Conservation (phyloP, 2,113 vertebrate genomes). For the Embiotoca jacksoni region DNA sequence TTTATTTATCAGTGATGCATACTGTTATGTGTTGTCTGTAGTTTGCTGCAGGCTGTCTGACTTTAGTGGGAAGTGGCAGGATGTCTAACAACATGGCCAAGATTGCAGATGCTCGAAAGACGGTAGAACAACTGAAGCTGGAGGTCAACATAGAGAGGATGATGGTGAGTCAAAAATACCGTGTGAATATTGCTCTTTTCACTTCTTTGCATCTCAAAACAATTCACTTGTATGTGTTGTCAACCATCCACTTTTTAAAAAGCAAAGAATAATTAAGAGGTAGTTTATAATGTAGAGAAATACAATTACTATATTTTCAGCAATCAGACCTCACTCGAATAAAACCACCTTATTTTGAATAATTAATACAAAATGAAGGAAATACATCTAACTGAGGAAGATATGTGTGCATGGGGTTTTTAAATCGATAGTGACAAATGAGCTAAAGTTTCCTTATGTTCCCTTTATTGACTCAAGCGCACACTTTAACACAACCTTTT, state of each 20-base stretch:
- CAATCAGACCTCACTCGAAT: too few species aligned
- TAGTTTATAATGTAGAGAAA: too few species aligned
- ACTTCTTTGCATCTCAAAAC: too few species aligned
- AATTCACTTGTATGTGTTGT: neutral
- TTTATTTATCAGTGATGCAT: neutral
- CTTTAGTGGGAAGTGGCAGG: slow-evolving; percentile 33
- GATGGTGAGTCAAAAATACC: slow-evolving; percentile 84
- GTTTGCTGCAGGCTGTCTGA: slow-evolving; percentile 46
- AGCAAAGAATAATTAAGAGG: too few species aligned
- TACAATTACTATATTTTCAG: too few species aligned
- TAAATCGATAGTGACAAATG: neutral
- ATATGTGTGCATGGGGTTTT: neutral
- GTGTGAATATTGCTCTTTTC: neutral
- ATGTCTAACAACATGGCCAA: slow-evolving; percentile 97
- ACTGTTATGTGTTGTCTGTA: neutral
- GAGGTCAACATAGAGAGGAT: slow-evolving; percentile 93
- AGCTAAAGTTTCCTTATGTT: neutral
- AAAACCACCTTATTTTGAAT: too few species aligned
- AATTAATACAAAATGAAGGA: too few species aligned
- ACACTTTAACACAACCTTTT: slow-evolving; percentile 3
- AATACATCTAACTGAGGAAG: too few species aligned
- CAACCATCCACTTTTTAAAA: too few species aligned
- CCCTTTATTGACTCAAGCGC: neutral
- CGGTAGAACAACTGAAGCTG: slow-evolving; percentile 92
- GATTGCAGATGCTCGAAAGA: slow-evolving; percentile 92